Conservation (phyloP, 2,888 invertebrate species). For the Polyommatus iphigenia region DNA sequence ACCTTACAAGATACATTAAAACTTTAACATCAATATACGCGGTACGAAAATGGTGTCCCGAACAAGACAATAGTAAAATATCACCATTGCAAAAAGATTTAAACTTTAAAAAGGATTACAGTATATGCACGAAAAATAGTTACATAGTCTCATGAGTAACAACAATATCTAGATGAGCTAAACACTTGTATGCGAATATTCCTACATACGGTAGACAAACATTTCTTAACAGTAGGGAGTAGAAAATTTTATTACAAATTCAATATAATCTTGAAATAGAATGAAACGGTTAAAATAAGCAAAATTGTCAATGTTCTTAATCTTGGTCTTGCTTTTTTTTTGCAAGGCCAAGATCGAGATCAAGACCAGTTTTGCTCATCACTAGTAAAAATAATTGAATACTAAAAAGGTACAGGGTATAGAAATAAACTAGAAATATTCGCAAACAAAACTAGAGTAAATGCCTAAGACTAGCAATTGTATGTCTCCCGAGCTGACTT, state of each 20-base stretch:
- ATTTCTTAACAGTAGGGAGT: neutral
- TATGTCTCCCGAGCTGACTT: conserved; percentile 37
- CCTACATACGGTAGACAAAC: neutral
- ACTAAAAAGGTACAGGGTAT: neutral
- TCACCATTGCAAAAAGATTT: conserved; percentile 71
- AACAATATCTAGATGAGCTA: conserved; percentile 61
- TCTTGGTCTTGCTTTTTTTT: no score
- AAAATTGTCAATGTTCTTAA: no score
- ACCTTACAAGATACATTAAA: conserved; percentile 60
- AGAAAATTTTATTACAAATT: neutral
- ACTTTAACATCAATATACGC: conserved; percentile 51
- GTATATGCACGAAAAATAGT: conserved; percentile 80
- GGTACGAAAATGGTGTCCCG: conserved; percentile 47
- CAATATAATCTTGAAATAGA: neutral
- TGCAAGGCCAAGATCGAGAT: no score
- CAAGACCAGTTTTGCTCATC: no score
- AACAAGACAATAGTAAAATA: conserved; percentile 67
- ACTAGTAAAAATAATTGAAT: neutral
- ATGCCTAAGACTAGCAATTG: conserved; percentile 52
- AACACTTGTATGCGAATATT: conserved; percentile 60
- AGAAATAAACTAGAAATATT: conserved; percentile 46
- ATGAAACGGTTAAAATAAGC: neutral
- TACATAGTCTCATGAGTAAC: conserved; percentile 70
- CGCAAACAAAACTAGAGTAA: conserved; percentile 59
- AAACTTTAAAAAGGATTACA: conserved; percentile 75